phyloP scores from a whole-genome alignment of 2,797 vertebrate species.

The Labroides dimidiatus region DNA sequence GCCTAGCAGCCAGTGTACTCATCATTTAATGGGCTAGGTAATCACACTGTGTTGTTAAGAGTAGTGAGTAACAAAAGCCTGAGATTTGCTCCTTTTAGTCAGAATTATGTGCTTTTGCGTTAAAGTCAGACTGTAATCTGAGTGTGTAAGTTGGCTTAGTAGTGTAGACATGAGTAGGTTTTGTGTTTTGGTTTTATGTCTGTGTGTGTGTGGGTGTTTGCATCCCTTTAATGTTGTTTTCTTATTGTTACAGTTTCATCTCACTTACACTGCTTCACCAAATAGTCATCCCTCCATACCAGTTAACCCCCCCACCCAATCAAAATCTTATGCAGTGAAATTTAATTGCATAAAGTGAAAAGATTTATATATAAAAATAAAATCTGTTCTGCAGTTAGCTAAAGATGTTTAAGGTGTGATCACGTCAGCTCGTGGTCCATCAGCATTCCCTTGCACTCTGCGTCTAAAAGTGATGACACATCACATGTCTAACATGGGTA shows the following conservation, averaged over 20 bases:
- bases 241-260: not conserved
- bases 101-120: conserved; percentile 37
- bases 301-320: not conserved
- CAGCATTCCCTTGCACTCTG: not conserved
- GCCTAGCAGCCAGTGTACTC: conserved; percentile 66
- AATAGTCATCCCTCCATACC: not conserved
- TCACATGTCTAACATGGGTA: not conserved
- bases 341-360: not conserved
- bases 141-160: conserved; percentile 35
- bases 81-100: conserved; percentile 52
- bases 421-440: not conserved
- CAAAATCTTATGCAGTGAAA: not conserved
- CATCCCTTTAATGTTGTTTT: not conserved
- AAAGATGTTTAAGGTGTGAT: too few species aligned
- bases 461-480: not conserved
- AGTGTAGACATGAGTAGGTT: conserved; percentile 12
- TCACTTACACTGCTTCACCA: not conserved
- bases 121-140: conserved; percentile 27
- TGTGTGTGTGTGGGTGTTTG: not conserved
- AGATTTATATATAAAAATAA: not conserved
- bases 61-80: conserved; percentile 32
- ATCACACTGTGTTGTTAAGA: conserved; percentile 53
- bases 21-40: conserved; percentile 75
- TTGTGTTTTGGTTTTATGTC: conserved; percentile 28
- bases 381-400: not conserved